Evolutionary conservation across 2,888 invertebrate genomes (phyloP).

Genomic region (Lacanobia oleracea): DNA sequence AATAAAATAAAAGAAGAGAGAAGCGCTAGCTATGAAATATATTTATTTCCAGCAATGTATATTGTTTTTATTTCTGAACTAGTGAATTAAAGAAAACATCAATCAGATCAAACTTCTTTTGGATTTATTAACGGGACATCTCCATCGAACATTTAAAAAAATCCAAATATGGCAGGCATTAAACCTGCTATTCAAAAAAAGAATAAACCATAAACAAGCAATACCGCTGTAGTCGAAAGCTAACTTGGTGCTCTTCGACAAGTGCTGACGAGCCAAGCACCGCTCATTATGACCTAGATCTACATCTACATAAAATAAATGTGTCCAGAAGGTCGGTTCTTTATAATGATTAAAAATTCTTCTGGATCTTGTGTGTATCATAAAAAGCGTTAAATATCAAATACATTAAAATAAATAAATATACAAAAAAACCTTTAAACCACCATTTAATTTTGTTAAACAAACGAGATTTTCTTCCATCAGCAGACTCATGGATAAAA

Average conservation of each 20-base stretch:
- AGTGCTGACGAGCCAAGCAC: constrained; percentile 66
- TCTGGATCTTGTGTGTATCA: too few species aligned
- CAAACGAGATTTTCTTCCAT: background rate
- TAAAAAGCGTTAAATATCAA: too few species aligned
- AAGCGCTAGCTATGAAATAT: too few species aligned
- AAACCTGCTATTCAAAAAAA: constrained; percentile 11
- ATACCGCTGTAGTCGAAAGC: constrained; percentile 37
- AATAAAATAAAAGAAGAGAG: too few species aligned
- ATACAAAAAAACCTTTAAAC: too few species aligned
- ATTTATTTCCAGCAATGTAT: too few species aligned
- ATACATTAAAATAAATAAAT: too few species aligned
- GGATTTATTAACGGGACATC: background rate
- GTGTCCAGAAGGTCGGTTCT: background rate
- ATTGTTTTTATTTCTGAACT: background rate
- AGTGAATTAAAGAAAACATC: background rate
- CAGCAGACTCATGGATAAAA: background rate
- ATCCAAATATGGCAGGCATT: background rate
- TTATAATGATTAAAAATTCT: background rate
- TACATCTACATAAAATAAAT: background rate
- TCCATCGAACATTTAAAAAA: background rate
- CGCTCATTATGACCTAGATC: constrained; percentile 69
- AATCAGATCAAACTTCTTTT: background rate
- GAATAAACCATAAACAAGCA: constrained; percentile 9
- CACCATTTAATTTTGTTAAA: background rate
- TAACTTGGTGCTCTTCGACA: constrained; percentile 46